Percentiles rank a stretch among this genome's conserved stretches.
Evolutionary conservation across 2,888 invertebrate genomes (phyloP).

Genomic region (Scaptomyza caliginosa): DNA sequence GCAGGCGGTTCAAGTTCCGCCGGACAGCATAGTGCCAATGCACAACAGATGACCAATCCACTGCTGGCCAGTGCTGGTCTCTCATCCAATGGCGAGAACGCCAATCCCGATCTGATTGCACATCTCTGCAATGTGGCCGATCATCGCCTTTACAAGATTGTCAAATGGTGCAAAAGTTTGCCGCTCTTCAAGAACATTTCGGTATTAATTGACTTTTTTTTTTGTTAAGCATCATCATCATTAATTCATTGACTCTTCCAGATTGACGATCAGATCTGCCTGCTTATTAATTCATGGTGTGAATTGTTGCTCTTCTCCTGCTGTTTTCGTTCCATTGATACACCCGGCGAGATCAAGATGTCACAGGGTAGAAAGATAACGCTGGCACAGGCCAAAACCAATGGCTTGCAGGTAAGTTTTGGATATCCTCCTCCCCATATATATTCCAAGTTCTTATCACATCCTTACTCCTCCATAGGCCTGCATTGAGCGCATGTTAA

Average conservation of each 20-base stretch:
- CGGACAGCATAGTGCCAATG: constrained; percentile 70
- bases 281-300: constrained; percentile 99
- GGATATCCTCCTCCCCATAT: neutral
- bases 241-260: constrained; percentile 81
- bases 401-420: constrained; percentile 85
- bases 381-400: constrained; percentile 83
- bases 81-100: constrained; percentile 85
- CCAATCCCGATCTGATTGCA: constrained; percentile 93
- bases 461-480: too few relatives aligned
- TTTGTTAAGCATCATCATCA: constrained; percentile 1
- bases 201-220: constrained; percentile 84
- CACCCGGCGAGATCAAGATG: constrained; percentile 94
- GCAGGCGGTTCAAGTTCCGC: constrained; percentile 51
- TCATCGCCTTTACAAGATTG: constrained; percentile 97
- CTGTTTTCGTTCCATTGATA: constrained; percentile 96
- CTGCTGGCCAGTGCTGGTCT: constrained; percentile 86
- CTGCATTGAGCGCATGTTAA: constrained; percentile 97
- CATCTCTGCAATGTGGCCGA: constrained; percentile 97
- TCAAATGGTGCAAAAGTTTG: constrained; percentile 99
- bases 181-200: constrained; percentile 98
- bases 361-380: constrained; percentile 84
- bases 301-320: constrained; percentile 95
- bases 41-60: constrained; percentile 85
- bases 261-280: constrained; percentile 99
- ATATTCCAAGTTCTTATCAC: too few relatives aligned